phyloP scores from a whole-genome alignment of 2,113 vertebrate genomes.

The Prolemur simus region DNA sequence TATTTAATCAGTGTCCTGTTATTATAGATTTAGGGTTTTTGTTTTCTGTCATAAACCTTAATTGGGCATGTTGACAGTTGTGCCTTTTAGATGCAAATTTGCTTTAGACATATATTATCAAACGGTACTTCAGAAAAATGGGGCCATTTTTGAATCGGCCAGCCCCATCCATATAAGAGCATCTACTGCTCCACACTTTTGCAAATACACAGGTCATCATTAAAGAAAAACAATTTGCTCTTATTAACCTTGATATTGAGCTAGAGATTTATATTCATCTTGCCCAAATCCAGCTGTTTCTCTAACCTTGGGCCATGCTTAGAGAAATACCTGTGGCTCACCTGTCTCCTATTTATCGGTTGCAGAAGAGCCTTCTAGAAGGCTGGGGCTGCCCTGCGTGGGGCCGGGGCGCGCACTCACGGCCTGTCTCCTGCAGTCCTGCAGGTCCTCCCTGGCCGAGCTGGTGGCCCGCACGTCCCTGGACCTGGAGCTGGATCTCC shows the following conservation, averaged over 20 bases:
- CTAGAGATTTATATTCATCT: neutral
- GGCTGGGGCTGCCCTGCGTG: fast-evolving
- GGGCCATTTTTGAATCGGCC: neutral
- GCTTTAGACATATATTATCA: neutral
- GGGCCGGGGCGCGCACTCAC: neutral
- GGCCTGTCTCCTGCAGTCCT: constrained; percentile 84
- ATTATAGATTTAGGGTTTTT: neutral
- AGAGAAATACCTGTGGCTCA: neutral
- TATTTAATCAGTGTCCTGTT: constrained; percentile 2
- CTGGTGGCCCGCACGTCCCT: constrained; percentile 96
- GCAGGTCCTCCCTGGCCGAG: constrained; percentile 93
- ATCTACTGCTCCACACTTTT: neutral
- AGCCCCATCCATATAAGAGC: neutral
- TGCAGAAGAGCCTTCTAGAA: constrained; percentile 4
- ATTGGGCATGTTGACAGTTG: neutral
- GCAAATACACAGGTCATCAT: neutral
- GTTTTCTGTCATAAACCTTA: neutral
- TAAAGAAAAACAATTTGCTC: neutral
- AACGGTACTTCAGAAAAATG: neutral
- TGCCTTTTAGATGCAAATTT: neutral
- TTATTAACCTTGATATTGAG: neutral
- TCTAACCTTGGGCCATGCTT: neutral
- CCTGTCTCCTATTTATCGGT: neutral
- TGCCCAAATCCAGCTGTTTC: neutral
- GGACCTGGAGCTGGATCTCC: constrained; percentile 99